Base-by-base conservation (phyloP, 2,888 invertebrate genomes). In the Pseudococcus jackbeardsleyi region DNA sequence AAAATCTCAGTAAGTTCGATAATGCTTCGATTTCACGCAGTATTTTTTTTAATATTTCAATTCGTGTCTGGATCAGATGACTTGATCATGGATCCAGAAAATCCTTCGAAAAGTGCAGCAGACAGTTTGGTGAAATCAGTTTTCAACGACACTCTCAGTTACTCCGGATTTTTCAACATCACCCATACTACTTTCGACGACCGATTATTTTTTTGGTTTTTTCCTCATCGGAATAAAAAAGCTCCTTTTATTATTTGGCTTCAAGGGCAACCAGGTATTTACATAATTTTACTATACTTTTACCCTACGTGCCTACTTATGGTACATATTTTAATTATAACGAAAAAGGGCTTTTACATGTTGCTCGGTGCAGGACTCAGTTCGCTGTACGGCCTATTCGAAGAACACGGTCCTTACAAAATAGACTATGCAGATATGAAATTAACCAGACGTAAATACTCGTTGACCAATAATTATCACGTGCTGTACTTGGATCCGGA, bases 361-460 rank as follows among this genome's bases (percentile, higher is more conserved):
- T 12, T 50, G 50, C 15, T 50, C 4, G 11, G 1, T 15, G 17
- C 33, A 77, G 77, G 77, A 6, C 26, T 77, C 0, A 93, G 95
- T 0, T 96, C 96, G 0, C 92, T 97, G 64, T 95, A 94, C 90
- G 96, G 96, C 0, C 92, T 97, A 1, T 96, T 97, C 91, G 94
- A 94, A 0, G 98, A 98, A 92, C 95, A 97, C 91, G 96, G 98
- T 0, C 97, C 97, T 0, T 94, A 95, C 90, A 33, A 50, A 33
- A 33, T 54, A 33, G 33, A 22, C 89, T 15, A 19, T 19, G 0
- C 15, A 11, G n/a, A n/a, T n/a, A 19, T 22, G 64, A 19, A 64
- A 3, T 19, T 42, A n/a, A 72, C n/a, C 11, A 19, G 12, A 26
- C 68, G 72, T n/a, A 15, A 54, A 64, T 42, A 39, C 46, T 3